A percentile compares a stretch with the other conserved stretches of the same genome.
These are phyloP conservation scores for Misgurnus mizolepis DNA, from an alignment of 2,113 vertebrate genomes.

Conservation along the genomic window DNA sequence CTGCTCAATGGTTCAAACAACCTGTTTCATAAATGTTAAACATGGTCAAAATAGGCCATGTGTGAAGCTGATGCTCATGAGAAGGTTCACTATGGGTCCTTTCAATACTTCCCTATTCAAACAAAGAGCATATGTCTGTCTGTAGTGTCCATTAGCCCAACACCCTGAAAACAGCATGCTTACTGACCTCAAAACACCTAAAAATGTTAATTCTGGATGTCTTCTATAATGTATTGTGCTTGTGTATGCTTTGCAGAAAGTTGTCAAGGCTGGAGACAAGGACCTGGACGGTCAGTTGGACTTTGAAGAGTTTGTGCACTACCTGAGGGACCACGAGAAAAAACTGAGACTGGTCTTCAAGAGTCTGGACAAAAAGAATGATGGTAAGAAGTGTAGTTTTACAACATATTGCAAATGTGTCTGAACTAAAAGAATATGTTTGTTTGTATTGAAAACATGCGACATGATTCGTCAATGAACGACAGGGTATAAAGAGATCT, in stretches of 20 bases:
- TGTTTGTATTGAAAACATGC: too few species aligned
- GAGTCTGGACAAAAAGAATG: conserved; percentile 95
- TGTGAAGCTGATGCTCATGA: conserved; percentile 28
- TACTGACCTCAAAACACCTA: conserved; percentile 16
- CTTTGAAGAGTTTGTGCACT: conserved; percentile 96
- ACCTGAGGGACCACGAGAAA: conserved; percentile 95
- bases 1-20: conserved; percentile 36
- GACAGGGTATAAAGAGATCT: too few species aligned
- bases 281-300: conserved; percentile 94
- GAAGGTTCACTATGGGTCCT: conserved; percentile 13
- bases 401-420: too few species aligned
- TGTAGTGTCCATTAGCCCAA: conserved; percentile 12
- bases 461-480: too few species aligned
- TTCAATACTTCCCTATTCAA: conserved; percentile 42
- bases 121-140: conserved; percentile 46
- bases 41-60: background rate
- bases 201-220: background rate
- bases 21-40: conserved; percentile 33
- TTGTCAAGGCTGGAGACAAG: conserved; percentile 93
- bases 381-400: conserved; percentile 76
- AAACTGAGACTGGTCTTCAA: conserved; percentile 94
- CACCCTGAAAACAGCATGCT: conserved; percentile 15
- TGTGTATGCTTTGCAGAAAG: conserved; percentile 78
- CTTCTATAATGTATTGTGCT: conserved; percentile 14
- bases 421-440: too few species aligned